A percentile compares a stretch with the other conserved stretches of the same genome.
Evolutionary conservation across 2,113 vertebrate species (phyloP).

Genomic region (human (Homo sapiens)): DNA sequence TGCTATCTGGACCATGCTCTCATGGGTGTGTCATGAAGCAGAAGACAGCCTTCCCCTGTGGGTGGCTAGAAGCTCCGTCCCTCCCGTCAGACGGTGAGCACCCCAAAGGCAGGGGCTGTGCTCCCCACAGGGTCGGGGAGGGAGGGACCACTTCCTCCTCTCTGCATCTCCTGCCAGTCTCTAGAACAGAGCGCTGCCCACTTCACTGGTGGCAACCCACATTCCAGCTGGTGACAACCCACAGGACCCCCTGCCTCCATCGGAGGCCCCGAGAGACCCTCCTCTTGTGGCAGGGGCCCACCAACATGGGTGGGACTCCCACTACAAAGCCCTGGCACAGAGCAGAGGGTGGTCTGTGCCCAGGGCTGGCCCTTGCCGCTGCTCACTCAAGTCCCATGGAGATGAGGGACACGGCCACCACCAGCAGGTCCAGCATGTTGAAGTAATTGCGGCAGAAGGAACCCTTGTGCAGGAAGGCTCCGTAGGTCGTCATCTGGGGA

Average conservation of each 20-base stretch:
- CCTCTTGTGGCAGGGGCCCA: not conserved
- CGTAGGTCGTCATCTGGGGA: conserved; percentile 95
- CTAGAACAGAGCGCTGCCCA: not conserved
- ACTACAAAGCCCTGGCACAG: not conserved
- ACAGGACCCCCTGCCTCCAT: not conserved
- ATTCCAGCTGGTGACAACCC: not conserved
- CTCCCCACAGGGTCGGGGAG: accelerated
- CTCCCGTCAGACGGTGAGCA: not conserved
- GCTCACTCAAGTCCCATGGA: conserved; percentile 97
- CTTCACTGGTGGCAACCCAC: not conserved
- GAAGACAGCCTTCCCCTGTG: not conserved
- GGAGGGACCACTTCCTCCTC: too few species aligned
- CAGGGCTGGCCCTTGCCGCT: not conserved
- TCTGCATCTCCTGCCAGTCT: not conserved
- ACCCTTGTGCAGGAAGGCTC: conserved; percentile 96
- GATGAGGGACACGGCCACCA: conserved; percentile 96
- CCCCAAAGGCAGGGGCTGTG: too few species aligned
- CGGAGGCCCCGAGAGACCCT: not conserved
- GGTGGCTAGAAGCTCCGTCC: not conserved
- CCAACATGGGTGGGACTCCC: not conserved
- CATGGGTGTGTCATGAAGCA: accelerated
- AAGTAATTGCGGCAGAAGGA: conserved; percentile 99
- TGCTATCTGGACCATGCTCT: accelerated
- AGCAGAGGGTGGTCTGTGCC: not conserved
- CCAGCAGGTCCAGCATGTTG: conserved; percentile 97